phyloP scores from a whole-genome alignment of 30 jellyfish, hydroid and myxozoan genomes.

The Phacellophora camtschatica region DNA sequence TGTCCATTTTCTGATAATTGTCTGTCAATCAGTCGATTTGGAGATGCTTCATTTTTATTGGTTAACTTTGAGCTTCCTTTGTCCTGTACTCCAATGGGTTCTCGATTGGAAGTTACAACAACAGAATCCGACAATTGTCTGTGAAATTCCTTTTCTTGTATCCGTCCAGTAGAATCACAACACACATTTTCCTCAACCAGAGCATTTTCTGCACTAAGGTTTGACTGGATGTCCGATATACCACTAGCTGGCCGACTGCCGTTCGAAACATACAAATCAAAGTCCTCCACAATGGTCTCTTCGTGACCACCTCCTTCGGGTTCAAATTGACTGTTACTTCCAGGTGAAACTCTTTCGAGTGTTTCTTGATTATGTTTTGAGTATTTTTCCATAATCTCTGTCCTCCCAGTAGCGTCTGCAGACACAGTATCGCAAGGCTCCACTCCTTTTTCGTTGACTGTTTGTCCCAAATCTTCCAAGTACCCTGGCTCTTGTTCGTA shows the following conservation, averaged over 20 bases:
- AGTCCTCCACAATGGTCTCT: constrained; percentile 24
- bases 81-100: background rate
- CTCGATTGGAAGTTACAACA: background rate
- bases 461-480: background rate
- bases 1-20: constrained; percentile 34
- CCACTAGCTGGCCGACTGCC: constrained; percentile 51
- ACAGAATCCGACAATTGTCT: constrained; percentile 8
- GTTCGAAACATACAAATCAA: constrained; percentile 29
- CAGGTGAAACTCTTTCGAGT: background rate
- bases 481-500: background rate
- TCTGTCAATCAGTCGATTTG: background rate
- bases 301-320: background rate
- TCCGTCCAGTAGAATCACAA: background rate
- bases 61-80: background rate
- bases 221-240: constrained; percentile 16
- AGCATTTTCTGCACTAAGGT: background rate
- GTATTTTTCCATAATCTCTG: background rate
- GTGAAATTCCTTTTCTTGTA: background rate
- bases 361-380: background rate
- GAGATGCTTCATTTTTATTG: background rate
- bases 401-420: background rate
- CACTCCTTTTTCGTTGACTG: background rate
- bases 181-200: too few relatives aligned
- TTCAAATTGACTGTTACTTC: background rate
- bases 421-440: background rate